These are phyloP conservation scores for Habroteleia sp. DNA, from an alignment of 2,888 invertebrate species.

Conservation along the genomic window DNA sequence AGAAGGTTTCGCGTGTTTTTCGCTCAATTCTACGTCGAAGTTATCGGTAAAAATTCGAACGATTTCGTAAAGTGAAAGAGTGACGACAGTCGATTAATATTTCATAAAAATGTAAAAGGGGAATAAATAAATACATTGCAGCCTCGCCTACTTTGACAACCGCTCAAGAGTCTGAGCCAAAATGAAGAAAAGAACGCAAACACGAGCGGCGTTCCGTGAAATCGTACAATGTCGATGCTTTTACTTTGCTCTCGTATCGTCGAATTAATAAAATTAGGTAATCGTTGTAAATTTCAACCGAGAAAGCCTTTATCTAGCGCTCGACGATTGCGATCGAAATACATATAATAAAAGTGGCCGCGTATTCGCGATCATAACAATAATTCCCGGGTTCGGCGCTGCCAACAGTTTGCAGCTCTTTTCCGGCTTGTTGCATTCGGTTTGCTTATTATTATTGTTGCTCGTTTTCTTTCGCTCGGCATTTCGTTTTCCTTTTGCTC, in stretches of 20 bases:
- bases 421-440: constrained; percentile 49
- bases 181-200: constrained; percentile 9
- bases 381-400: constrained; percentile 43
- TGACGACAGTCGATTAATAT: constrained; percentile 4
- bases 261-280: constrained; percentile 54
- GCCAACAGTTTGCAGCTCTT: constrained; percentile 38
- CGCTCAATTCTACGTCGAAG: too few species aligned
- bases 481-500: constrained; percentile 6
- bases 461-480: constrained; percentile 32
- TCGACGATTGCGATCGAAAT: constrained; percentile 42
- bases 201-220: constrained; percentile 26
- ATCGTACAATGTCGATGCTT: constrained; percentile 28
- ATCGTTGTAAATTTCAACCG: constrained; percentile 43
- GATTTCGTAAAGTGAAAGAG: constrained; percentile 1
- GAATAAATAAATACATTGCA: too few species aligned
- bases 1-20: too few species aligned
- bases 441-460: constrained; percentile 36
- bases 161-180: constrained; percentile 1
- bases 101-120: constrained; percentile 18
- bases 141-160: constrained; percentile 38
- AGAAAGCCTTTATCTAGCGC: constrained; percentile 37
- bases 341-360: constrained; percentile 38
- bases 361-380: constrained; percentile 44
- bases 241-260: constrained; percentile 29
- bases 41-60: neutral